A percentile compares a stretch with the other conserved stretches of the same genome.
phyloP scores from a whole-genome alignment of 2,888 invertebrate genomes.

The Hetaerina titia region DNA sequence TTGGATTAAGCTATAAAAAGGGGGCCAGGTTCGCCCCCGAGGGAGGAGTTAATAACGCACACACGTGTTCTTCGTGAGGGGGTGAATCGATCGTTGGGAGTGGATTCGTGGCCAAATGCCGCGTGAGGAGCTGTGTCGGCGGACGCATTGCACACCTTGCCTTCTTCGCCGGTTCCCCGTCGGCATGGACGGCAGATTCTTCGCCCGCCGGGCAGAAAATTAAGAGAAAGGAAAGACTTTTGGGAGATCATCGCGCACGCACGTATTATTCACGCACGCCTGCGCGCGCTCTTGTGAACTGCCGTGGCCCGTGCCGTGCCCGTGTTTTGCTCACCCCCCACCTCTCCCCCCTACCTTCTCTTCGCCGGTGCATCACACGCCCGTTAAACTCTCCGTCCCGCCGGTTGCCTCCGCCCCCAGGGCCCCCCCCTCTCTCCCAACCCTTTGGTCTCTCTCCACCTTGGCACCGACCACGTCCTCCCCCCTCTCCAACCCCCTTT shows the following conservation, averaged over 20 bases:
- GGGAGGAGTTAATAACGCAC: slow-evolving; percentile 21
- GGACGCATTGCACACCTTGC: neutral
- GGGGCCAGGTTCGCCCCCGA: neutral
- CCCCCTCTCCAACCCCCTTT: neutral
- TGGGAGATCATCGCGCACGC: neutral
- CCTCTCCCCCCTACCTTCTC: neutral
- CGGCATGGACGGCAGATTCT: neutral
- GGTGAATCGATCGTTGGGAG: neutral
- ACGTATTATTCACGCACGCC: neutral
- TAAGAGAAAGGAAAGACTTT: neutral
- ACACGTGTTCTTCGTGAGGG: slow-evolving; percentile 10
- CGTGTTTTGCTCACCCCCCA: neutral
- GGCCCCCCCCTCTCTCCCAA: neutral
- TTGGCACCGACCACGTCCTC: too few species aligned
- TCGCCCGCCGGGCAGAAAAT: neutral
- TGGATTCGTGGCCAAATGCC: neutral
- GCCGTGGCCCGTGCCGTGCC: neutral
- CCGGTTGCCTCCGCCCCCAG: neutral
- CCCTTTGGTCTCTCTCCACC: neutral
- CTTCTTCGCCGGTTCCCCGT: neutral
- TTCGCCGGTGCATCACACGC: neutral
- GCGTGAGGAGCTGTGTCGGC: neutral
- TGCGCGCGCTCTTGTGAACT: neutral
- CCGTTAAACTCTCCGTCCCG: neutral
- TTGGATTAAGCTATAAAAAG: neutral